Percentiles rank a stretch among this genome's conserved stretches.
phyloP scores from a whole-genome alignment of 2,797 vertebrate genomes.

The Poecilia wingei region DNA sequence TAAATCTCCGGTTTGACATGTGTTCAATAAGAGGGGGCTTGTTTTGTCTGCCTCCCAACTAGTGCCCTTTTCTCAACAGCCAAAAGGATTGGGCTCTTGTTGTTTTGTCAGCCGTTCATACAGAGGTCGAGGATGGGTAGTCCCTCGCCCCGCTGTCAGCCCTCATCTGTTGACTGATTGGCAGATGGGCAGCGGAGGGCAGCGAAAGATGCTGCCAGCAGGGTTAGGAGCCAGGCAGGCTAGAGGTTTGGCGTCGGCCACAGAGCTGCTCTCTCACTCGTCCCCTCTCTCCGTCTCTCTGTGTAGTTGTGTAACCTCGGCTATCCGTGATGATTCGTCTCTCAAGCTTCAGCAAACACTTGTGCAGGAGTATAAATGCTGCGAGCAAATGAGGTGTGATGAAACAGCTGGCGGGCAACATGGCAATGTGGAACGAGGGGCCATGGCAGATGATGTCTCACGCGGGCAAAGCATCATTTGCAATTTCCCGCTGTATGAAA shows the following conservation, averaged over 20 bases:
- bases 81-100: constrained; percentile 51
- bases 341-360: constrained; percentile 56
- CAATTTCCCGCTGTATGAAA: constrained; percentile 63
- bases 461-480: constrained; percentile 64
- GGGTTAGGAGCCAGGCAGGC: constrained; percentile 32
- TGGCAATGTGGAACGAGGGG: constrained; percentile 67
- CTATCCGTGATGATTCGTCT: constrained; percentile 46
- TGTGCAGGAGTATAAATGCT: constrained; percentile 65
- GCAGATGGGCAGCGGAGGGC: constrained; percentile 44
- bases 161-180: constrained; percentile 62
- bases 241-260: constrained; percentile 28
- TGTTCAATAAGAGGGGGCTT: constrained; percentile 50
- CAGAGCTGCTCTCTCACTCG: constrained; percentile 24
- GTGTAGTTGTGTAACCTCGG: constrained; percentile 30
- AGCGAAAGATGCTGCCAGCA: constrained; percentile 39
- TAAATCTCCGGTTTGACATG: constrained; percentile 45
- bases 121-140: constrained; percentile 67
- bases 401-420: constrained; percentile 77
- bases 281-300: background rate
- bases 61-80: constrained; percentile 54
- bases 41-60: constrained; percentile 51
- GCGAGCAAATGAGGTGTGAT: constrained; percentile 76
- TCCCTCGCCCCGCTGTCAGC: constrained; percentile 57
- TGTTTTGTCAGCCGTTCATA: constrained; percentile 60
- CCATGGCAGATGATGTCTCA: constrained; percentile 71